Conservation (phyloP, 2,797 vertebrate genomes). For the Clamator glandarius region DNA sequence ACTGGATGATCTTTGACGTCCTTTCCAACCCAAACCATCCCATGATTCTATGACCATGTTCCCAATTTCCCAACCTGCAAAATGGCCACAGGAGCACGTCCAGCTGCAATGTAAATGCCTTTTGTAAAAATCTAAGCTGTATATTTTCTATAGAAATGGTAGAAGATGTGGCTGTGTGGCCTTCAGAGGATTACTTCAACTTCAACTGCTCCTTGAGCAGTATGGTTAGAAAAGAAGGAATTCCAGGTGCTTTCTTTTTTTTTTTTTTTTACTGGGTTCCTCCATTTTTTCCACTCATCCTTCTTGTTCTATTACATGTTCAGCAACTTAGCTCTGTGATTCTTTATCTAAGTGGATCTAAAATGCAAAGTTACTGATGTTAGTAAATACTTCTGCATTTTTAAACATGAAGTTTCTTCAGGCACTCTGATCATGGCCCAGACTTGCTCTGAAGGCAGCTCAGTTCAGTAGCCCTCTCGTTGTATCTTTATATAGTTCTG, state of each 20-base stretch:
- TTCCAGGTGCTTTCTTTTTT: too few relatives aligned
- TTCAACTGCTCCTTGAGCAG: not conserved
- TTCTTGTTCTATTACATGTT: not conserved
- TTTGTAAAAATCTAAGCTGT: not conserved
- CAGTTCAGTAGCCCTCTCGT: not conserved
- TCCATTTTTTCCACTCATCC: not conserved
- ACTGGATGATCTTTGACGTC: too few relatives aligned
- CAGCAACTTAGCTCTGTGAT: not conserved
- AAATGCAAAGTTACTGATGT: not conserved
- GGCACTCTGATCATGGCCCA: rapidly evolving
- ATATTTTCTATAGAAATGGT: not conserved
- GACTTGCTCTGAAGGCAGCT: not conserved
- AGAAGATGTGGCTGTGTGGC: not conserved
- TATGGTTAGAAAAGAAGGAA: not conserved
- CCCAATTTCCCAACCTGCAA: not conserved
- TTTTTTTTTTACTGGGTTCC: not conserved
- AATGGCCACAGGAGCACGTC: not conserved
- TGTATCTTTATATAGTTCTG: not conserved
- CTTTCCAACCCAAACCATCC: too few relatives aligned
- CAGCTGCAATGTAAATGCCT: not conserved
- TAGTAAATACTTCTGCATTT: not conserved
- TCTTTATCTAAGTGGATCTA: not conserved
- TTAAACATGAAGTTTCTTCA: not conserved
- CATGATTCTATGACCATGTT: not conserved
- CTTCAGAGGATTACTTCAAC: not conserved